These are phyloP conservation scores for Brenthis ino DNA, from an alignment of 2,888 invertebrate species.

Conservation along the genomic window DNA sequence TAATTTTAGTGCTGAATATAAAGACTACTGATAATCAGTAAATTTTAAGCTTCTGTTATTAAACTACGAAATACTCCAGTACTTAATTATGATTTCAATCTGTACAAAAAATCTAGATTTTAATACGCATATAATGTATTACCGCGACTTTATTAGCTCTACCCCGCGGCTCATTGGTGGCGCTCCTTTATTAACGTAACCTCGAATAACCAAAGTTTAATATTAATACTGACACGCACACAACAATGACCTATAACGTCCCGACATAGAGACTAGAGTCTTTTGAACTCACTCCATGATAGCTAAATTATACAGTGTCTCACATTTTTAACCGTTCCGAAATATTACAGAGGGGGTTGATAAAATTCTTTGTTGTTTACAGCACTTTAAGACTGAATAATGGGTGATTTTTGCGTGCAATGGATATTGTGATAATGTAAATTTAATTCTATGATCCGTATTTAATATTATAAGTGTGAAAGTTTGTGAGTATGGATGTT, in stretches of 20 bases:
- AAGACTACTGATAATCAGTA: neutral
- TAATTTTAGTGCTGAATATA: too few relatives aligned
- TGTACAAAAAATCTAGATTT: slow-evolving; percentile 19
- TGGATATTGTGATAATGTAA: neutral
- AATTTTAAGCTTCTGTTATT: neutral
- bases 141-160: slow-evolving; percentile 28
- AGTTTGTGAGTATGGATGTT: too few relatives aligned
- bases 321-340: slow-evolving; percentile 41
- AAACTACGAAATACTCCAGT: neutral
- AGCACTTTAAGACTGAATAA: slow-evolving; percentile 10
- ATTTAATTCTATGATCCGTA: neutral
- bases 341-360: slow-evolving; percentile 42
- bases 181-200: slow-evolving; percentile 25
- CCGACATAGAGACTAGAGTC: neutral
- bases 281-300: slow-evolving; percentile 1
- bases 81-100: slow-evolving; percentile 12
- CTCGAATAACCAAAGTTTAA: slow-evolving; percentile 24
- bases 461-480: too few relatives aligned
- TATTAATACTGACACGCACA: slow-evolving; percentile 20
- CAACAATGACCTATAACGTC: slow-evolving; percentile 3
- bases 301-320: slow-evolving; percentile 15
- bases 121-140: slow-evolving; percentile 26
- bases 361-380: slow-evolving; percentile 26
- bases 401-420: neutral
- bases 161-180: slow-evolving; percentile 24